Percentiles rank a stretch among this genome's conserved stretches.
Evolutionary conservation across 2,113 vertebrate species (phyloP).

Genomic region (Echinops telfairi): DNA sequence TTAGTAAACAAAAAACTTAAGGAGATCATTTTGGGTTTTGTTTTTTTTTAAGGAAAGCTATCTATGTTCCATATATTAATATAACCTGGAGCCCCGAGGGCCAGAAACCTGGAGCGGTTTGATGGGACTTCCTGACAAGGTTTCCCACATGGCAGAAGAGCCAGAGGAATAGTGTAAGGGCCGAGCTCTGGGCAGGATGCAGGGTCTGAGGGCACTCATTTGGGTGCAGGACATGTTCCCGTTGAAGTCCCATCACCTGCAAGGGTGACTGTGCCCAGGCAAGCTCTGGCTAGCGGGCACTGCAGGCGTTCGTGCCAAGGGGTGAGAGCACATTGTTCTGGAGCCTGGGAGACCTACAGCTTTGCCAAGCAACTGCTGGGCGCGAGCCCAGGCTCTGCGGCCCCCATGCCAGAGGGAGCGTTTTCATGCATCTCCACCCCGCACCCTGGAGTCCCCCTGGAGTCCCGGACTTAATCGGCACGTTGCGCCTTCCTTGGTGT

Average conservation of each 20-base stretch:
- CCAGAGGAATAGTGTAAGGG: not conserved
- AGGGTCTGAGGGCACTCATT: not conserved
- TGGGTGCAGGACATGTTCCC: not conserved
- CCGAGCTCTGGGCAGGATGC: not conserved
- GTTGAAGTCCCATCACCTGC: not conserved
- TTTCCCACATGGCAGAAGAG: not conserved
- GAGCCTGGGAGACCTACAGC: constrained; percentile 31
- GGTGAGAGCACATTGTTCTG: constrained; percentile 59
- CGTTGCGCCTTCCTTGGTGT: constrained; percentile 53
- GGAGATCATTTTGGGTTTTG: constrained; percentile 1
- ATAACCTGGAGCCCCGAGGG: not conserved
- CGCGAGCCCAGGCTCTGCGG: not conserved
- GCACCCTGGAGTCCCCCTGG: not conserved
- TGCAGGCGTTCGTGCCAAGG: not conserved
- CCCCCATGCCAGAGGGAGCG: constrained; percentile 14
- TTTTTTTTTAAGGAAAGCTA: not conserved
- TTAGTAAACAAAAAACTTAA: constrained; percentile 3
- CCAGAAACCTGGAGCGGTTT: not conserved
- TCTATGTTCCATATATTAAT: not conserved
- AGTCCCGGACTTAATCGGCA: constrained; percentile 44
- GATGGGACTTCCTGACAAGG: not conserved
- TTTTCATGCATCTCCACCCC: constrained; percentile 10
- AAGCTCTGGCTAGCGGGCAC: constrained; percentile 28
- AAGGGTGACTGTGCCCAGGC: constrained; percentile 36
- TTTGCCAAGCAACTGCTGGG: constrained; percentile 62